Evolutionary conservation across 2,797 vertebrate species (phyloP).

Genomic region (Eidolon dupreanum): DNA sequence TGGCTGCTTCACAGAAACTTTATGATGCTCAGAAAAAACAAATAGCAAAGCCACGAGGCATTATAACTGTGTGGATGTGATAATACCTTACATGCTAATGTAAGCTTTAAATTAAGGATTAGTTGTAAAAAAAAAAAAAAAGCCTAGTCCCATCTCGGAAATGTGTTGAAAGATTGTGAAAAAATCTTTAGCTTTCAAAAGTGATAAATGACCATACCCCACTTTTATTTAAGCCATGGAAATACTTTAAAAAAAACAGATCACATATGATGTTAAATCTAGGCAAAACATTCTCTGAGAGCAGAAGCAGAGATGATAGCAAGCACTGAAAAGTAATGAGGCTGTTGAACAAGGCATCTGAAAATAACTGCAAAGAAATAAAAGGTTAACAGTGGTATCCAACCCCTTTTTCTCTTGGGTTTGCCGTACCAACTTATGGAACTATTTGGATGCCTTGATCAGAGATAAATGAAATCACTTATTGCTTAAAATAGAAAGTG

Average conservation of each 20-base stretch:
- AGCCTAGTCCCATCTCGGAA: not conserved
- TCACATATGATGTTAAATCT: not conserved
- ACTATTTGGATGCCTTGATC: slow-evolving; percentile 23
- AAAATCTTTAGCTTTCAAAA: slow-evolving; percentile 58
- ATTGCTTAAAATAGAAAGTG: slow-evolving; percentile 46
- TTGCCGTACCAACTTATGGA: not conserved
- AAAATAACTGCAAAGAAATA: slow-evolving; percentile 41
- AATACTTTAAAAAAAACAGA: not conserved
- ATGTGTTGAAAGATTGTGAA: not conserved
- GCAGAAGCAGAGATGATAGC: not conserved
- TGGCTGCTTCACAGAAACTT: not conserved
- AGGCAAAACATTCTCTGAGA: not conserved
- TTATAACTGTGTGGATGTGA: not conserved
- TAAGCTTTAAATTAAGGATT: not conserved
- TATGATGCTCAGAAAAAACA: not conserved
- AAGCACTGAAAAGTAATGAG: slow-evolving; percentile 31
- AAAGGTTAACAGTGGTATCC: not conserved
- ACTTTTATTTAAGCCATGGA: slow-evolving; percentile 37
- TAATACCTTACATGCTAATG: not conserved
- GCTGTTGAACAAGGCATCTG: not conserved
- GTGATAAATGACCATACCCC: slow-evolving; percentile 40
- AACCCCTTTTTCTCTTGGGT: not conserved
- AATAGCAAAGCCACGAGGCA: not conserved
- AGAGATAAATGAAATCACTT: slow-evolving; percentile 44
- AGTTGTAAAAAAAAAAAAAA: not conserved